phyloP scores from a whole-genome alignment of 2,888 invertebrate species.

The Hoplodrina blanda region DNA sequence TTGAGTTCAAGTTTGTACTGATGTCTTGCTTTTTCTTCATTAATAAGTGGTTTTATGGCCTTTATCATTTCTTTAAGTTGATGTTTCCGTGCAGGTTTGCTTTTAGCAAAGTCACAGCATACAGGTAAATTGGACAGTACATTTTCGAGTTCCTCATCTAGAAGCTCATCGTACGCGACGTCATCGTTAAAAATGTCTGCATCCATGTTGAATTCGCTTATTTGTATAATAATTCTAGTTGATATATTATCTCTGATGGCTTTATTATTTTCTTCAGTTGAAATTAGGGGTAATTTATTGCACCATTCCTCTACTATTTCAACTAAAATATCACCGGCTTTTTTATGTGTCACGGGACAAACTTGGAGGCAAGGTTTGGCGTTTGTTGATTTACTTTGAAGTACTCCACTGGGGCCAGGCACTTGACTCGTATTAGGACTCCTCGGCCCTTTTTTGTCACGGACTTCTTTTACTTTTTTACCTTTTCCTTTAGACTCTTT shows the following conservation, averaged over 20 bases:
- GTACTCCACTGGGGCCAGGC: slow-evolving; percentile 59
- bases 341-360: slow-evolving; percentile 57
- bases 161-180: slow-evolving; percentile 68
- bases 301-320: slow-evolving; percentile 78
- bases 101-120: slow-evolving; percentile 63
- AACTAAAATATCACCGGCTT: slow-evolving; percentile 73
- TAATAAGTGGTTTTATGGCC: slow-evolving; percentile 71
- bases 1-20: slow-evolving; percentile 75
- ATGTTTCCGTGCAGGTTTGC: slow-evolving; percentile 65
- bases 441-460: slow-evolving; percentile 26
- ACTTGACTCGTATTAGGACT: slow-evolving; percentile 56
- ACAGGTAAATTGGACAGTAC: slow-evolving; percentile 67
- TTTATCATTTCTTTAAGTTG: slow-evolving; percentile 71
- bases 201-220: slow-evolving; percentile 76
- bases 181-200: slow-evolving; percentile 72
- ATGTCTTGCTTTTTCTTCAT: slow-evolving; percentile 70
- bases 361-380: slow-evolving; percentile 44
- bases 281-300: slow-evolving; percentile 70
- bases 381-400: slow-evolving; percentile 46
- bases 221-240: slow-evolving; percentile 76
- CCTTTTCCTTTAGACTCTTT: slow-evolving; percentile 48
- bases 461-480: slow-evolving; percentile 41
- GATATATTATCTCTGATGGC: slow-evolving; percentile 69
- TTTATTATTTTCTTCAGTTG: slow-evolving; percentile 62
- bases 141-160: slow-evolving; percentile 74